phyloP scores from a whole-genome alignment of 2,888 invertebrate species.

The Oscheius sp. region DNA sequence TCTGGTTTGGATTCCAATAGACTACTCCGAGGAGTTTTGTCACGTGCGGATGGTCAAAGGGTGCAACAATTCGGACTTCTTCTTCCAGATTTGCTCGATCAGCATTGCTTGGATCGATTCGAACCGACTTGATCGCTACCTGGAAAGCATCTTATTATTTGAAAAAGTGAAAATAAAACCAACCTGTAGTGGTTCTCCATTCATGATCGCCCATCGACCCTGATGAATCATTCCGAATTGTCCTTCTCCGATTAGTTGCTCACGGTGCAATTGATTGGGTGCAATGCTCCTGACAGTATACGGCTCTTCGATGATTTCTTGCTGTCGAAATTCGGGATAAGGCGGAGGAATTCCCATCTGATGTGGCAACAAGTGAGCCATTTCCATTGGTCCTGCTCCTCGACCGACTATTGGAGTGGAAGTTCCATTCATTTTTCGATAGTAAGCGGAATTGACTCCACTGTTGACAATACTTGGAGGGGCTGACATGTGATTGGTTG shows the following conservation, averaged over 20 bases:
- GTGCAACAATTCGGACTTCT: conserved; percentile 78
- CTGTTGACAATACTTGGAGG: conserved; percentile 47
- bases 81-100: conserved; percentile 46
- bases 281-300: conserved; percentile 63
- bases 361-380: conserved; percentile 48
- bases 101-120: conserved; percentile 44
- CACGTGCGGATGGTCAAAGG: conserved; percentile 92
- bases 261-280: conserved; percentile 74
- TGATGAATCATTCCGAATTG: conserved; percentile 80
- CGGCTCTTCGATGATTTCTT: conserved; percentile 74
- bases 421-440: conserved; percentile 83
- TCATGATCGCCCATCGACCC: conserved; percentile 40
- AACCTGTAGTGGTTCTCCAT: conserved; percentile 44
- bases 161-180: background rate
- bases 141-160: background rate
- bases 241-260: conserved; percentile 92
- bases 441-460: conserved; percentile 66
- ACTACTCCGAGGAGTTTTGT: conserved; percentile 83
- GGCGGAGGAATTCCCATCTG: conserved; percentile 81
- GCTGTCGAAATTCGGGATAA: conserved; percentile 72
- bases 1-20: conserved; percentile 39
- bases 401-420: conserved; percentile 54
- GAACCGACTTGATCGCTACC: conserved; percentile 47
- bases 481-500: conserved; percentile 32
- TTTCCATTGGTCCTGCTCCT: conserved; percentile 67